Percentiles rank a stretch among this genome's conserved stretches.
These are phyloP conservation scores for Lepidotrigona ventralis DNA, from an alignment of 1,140 invertebrate genomes.

Conservation along the genomic window DNA sequence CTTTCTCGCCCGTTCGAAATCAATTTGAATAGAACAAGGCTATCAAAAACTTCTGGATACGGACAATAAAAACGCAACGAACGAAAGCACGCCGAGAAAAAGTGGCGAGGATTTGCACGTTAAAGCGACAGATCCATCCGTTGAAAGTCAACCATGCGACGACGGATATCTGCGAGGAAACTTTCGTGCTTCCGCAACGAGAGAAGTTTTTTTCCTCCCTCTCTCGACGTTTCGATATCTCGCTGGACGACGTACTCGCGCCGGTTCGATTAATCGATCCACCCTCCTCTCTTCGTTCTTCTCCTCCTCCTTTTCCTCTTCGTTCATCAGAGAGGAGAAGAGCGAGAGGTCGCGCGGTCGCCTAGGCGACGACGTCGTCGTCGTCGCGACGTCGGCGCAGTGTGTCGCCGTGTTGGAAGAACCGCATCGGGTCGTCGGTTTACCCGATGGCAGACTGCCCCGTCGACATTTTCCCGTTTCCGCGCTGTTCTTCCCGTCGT, in stretches of 20 bases:
- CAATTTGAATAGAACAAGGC: not conserved
- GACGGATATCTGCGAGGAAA: not conserved
- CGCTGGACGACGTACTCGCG: not conserved
- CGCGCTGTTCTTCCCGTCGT: constrained; percentile 36
- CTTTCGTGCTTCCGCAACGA: not conserved
- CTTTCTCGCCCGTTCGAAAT: not conserved
- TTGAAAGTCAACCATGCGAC: not conserved
- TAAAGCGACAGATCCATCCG: not conserved
- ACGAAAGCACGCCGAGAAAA: not conserved
- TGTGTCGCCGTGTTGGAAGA: constrained; percentile 57
- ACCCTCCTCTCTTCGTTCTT: not conserved
- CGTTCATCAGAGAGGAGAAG: constrained; percentile 14
- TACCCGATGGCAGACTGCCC: constrained; percentile 67
- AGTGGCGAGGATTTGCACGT: not conserved
- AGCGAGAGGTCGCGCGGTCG: constrained; percentile 60
- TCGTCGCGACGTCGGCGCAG: constrained; percentile 65
- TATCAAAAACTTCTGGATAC: not conserved
- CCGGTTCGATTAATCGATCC: constrained; percentile 71
- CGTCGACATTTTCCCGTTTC: constrained; percentile 69
- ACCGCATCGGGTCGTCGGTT: constrained; percentile 64
- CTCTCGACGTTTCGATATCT: constrained; percentile 40
- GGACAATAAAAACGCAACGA: not conserved
- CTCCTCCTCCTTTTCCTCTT: not conserved
- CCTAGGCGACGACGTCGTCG: constrained; percentile 71
- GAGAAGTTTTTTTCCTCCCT: not conserved